phyloP scores from a whole-genome alignment of 2,888 invertebrate species.

The Athetis lepigone region DNA sequence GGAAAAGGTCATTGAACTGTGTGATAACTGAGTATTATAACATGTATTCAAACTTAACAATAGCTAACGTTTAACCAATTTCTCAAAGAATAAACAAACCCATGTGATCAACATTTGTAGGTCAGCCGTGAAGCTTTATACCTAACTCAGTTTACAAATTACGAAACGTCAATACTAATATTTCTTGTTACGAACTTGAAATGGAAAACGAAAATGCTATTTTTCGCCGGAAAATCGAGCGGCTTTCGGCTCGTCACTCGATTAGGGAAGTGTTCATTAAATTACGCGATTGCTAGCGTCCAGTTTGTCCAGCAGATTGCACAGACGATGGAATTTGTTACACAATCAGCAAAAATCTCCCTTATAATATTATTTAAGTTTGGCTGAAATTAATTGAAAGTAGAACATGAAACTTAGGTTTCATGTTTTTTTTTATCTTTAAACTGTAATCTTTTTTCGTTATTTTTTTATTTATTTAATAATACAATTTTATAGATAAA shows the following conservation, averaged over 20 bases:
- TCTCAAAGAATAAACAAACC: constrained; percentile 13
- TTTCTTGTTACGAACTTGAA: constrained; percentile 54
- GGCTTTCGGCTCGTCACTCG: constrained; percentile 80
- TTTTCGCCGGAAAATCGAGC: constrained; percentile 71
- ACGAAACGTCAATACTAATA: constrained; percentile 49
- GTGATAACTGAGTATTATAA: neutral
- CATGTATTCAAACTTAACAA: too few relatives aligned
- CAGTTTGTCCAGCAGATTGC: constrained; percentile 84
- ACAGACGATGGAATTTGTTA: constrained; percentile 74
- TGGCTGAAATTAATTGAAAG: constrained; percentile 72
- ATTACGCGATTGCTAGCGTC: constrained; percentile 85
- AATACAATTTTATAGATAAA: too few relatives aligned
- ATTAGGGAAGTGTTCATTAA: constrained; percentile 87
- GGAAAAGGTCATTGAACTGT: neutral
- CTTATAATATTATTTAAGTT: constrained; percentile 55
- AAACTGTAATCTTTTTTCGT: too few relatives aligned
- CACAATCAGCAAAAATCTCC: constrained; percentile 73
- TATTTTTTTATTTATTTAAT: too few relatives aligned
- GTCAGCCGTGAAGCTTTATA: constrained; percentile 4
- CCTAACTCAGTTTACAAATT: constrained; percentile 45
- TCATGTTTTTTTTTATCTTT: too few relatives aligned
- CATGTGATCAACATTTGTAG: constrained; percentile 8
- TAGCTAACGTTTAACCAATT: too few relatives aligned
- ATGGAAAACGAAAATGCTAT: constrained; percentile 73
- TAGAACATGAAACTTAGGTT: too few relatives aligned